A percentile compares a stretch with the other conserved stretches of the same genome.
Evolutionary conservation across 2,888 invertebrate genomes (phyloP).

Genomic region (Sminthurinus aureus): DNA sequence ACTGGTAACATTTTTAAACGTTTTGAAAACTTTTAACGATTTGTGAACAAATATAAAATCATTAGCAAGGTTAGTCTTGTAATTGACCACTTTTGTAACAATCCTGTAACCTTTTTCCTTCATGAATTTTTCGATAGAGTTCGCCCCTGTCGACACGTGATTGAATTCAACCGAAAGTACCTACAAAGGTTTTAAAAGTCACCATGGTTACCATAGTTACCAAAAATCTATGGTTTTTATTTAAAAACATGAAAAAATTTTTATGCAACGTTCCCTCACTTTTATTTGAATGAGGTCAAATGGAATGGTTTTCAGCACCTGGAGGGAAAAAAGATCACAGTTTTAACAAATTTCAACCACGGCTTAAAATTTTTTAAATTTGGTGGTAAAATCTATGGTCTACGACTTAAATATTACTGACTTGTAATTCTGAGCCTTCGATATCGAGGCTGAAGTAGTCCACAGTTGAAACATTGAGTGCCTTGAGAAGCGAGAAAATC

Average conservation of each 20-base stretch:
- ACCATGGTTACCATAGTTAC: too few relatives aligned
- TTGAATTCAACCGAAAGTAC: conserved; percentile 60
- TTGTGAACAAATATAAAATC: conserved; percentile 61
- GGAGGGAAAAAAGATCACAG: background rate
- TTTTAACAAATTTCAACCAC: too few relatives aligned
- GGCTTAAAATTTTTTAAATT: too few relatives aligned
- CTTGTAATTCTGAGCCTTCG: conserved; percentile 63
- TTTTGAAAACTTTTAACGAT: too few relatives aligned
- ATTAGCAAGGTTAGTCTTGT: conserved; percentile 54
- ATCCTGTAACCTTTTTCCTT: conserved; percentile 55
- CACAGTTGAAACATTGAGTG: conserved; percentile 62
- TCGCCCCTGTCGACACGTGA: conserved; percentile 58
- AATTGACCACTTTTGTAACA: conserved; percentile 52
- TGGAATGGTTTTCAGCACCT: conserved; percentile 16
- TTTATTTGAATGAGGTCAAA: background rate
- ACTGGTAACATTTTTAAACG: too few relatives aligned
- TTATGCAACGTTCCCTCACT: background rate
- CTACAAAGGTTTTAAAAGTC: conserved; percentile 42
- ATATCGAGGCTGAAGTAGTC: conserved; percentile 64
- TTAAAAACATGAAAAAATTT: background rate
- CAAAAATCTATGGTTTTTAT: too few relatives aligned
- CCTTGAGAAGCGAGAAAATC: conserved; percentile 62
- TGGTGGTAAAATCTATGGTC: too few relatives aligned
- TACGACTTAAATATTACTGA: too few relatives aligned
- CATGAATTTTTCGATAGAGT: conserved; percentile 56